Evolutionary conservation across 2,113 vertebrate genomes (phyloP), one percentile per base, ranked within the genome.

Genomic region (Dasypus novemcinctus): DNA sequence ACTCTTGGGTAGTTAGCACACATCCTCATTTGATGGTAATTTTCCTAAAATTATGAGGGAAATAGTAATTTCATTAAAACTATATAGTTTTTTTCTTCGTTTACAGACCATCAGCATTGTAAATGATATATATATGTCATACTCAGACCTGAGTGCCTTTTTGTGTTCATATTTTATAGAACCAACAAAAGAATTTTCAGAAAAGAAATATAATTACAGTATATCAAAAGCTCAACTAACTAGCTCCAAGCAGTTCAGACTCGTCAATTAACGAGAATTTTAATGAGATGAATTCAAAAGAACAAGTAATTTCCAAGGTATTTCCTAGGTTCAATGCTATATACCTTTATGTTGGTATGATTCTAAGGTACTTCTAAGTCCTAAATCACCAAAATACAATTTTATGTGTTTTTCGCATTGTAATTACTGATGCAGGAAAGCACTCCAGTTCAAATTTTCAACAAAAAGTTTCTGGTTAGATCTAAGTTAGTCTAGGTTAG

Each of bases 61-160:
- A 94, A 94, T 2, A 25, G 41, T 33, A n/a, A 93, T 68, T 85
- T 94, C 91, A 95, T 81, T 86, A 91, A 93, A 79, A 72, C 14
- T 52, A 33, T 41, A 36, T 38, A 64, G 52, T 76, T 41, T 79
- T 94, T 38, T 69, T 71, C 54, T 88, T 49, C 80, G 33, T 89
- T 80, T 52, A 74, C 81, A 69, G 71, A 81, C 38, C 49, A 83
- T 11, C 8, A 13, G 2, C 68, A 74, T n/a, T 68, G 31, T 38
- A 66, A 89, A 92, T 83, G 15, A 72, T 75, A 69, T 81, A 85
- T 57, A 78, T 49, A 72, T 57, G 52, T 93, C n/a, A 92, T 33
- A 38, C 11, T 72, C 3, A 1, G 25, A 52, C 38, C 31, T 78
- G 52, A 82, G 29, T 78, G 29, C 36, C 17, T 68, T 82, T 93